Evolutionary conservation across 2,888 invertebrate species (phyloP).

Genomic region (Clivina fossor): DNA sequence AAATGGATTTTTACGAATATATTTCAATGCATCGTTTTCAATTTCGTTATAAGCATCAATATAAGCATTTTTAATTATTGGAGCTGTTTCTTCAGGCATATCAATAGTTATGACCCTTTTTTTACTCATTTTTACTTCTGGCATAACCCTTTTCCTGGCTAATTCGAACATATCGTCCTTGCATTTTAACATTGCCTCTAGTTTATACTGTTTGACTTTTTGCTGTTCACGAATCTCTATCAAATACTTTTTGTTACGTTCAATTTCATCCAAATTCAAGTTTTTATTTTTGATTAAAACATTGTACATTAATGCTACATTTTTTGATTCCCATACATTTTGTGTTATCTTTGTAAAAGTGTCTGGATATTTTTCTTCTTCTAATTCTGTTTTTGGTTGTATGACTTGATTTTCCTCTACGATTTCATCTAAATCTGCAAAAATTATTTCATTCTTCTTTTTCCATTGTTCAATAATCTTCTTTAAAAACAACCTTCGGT

Average conservation of each 20-base stretch:
- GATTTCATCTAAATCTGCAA: too few relatives aligned
- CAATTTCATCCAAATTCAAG: conserved; percentile 61
- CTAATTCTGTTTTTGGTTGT: too few relatives aligned
- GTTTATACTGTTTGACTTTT: neutral
- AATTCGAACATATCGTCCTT: neutral
- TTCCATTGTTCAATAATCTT: too few relatives aligned
- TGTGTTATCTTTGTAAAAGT: conserved; percentile 14
- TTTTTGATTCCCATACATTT: conserved; percentile 64
- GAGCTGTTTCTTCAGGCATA: neutral
- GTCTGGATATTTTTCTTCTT: conserved; percentile 33
- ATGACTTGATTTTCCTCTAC: too few relatives aligned
- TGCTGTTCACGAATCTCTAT: too few relatives aligned
- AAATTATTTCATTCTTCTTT: too few relatives aligned
- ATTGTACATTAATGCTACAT: conserved; percentile 65
- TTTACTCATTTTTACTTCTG: neutral
- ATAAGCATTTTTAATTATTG: conserved; percentile 3
- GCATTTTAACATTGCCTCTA: neutral
- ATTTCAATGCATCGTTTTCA: neutral
- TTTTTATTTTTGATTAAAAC: conserved; percentile 66
- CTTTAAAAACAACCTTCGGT: too few relatives aligned
- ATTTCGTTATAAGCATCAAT: neutral
- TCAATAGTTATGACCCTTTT: neutral
- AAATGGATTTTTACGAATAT: neutral
- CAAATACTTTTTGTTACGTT: conserved; percentile 63
- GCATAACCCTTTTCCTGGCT: neutral